Evolutionary conservation across 53 echinoderm and acorn worm species (phyloP), one percentile per base, ranked within the genome.

Genomic region (Henricia sp.): DNA sequence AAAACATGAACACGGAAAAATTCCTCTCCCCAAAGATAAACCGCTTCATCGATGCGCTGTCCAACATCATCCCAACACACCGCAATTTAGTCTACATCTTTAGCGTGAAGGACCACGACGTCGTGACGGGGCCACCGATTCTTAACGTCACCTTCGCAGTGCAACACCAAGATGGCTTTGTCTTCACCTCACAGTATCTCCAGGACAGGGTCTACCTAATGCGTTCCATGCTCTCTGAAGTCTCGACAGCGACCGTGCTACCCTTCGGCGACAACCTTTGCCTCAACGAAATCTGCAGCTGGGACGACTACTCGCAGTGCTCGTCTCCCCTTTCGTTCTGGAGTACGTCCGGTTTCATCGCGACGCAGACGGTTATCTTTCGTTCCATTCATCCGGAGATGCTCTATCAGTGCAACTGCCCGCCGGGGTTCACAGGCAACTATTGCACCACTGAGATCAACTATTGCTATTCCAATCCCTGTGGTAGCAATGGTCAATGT

Each of bases 181-280:
- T 91, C 88, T 96, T 91, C 88, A 86, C 87, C 59, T 93, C 96
- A 6, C 93, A 96, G 86, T 96, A 96, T 54, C 88, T 96, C 0
- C 96, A 96, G 72, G 93, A 96, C 70, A 69, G 93, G 72, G 90
- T 96, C 23, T 96, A 96, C 72, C 83, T 96, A 57, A 91, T 94
- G 82, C 90, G 97, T 10, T 83, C 90, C 52, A 90, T 88, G 37
- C 90, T 97, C 12, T 85, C 90, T 11, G 67, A 86, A 5, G 89
- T 90, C 50, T 90, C 92, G 23, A 86, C 83, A 42, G 90, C 97
- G 2, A 90, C 88, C 35, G 94, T 97, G 26, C 83, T 97, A 33
- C 97, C 97, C 21, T 97, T 97, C 56, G 97, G 93, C n/a, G 97
- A 97, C 71, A 97, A 92, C 82, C 90, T 97, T 53, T 97, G 97